Percentiles rank a stretch among this genome's conserved stretches.
These are phyloP conservation scores for Leptodactylus fuscus DNA, from an alignment of 2,113 vertebrate species.

Conservation along the genomic window DNA sequence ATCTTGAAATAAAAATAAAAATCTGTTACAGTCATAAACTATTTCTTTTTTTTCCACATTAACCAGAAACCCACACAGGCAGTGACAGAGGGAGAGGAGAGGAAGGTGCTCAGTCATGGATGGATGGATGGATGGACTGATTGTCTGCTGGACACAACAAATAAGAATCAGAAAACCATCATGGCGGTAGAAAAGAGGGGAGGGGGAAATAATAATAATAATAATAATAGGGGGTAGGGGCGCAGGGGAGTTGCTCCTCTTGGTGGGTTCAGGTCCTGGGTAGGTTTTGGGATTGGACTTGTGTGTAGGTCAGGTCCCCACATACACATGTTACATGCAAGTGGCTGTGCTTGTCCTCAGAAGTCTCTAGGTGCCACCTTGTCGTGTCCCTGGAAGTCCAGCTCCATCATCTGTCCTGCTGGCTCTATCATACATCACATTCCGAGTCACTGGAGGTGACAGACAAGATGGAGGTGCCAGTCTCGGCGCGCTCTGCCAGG, in stretches of 20 bases:
- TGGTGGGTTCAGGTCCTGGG: constrained; percentile 84
- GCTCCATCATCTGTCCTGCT: constrained; percentile 70
- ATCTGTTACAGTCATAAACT: constrained; percentile 99
- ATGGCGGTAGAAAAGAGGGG: not conserved
- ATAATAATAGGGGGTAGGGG: constrained; percentile 70
- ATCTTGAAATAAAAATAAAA: constrained; percentile 99
- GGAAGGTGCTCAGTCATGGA: constrained; percentile 99
- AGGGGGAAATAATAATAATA: constrained; percentile 63
- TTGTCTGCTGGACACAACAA: constrained; percentile 96
- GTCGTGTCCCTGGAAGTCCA: constrained; percentile 80
- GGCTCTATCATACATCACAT: constrained; percentile 96
- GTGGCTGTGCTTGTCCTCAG: constrained; percentile 90
- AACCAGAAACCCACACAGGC: constrained; percentile 99
- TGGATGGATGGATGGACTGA: constrained; percentile 71
- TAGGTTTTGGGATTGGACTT: constrained; percentile 83
- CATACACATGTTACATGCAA: constrained; percentile 96
- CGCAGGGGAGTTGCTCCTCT: constrained; percentile 91
- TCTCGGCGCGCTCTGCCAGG: constrained; percentile 94
- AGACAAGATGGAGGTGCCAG: constrained; percentile 96
- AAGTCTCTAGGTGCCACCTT: constrained; percentile 81
- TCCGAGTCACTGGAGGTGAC: constrained; percentile 99
- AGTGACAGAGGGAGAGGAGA: constrained; percentile 94
- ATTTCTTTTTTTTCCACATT: constrained; percentile 93
- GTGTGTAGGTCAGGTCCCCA: constrained; percentile 84
- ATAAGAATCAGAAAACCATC: constrained; percentile 64